Evolutionary conservation across 2,113 vertebrate species (phyloP), one percentile per base, ranked within the genome.

Genomic region (Jacana jacana): DNA sequence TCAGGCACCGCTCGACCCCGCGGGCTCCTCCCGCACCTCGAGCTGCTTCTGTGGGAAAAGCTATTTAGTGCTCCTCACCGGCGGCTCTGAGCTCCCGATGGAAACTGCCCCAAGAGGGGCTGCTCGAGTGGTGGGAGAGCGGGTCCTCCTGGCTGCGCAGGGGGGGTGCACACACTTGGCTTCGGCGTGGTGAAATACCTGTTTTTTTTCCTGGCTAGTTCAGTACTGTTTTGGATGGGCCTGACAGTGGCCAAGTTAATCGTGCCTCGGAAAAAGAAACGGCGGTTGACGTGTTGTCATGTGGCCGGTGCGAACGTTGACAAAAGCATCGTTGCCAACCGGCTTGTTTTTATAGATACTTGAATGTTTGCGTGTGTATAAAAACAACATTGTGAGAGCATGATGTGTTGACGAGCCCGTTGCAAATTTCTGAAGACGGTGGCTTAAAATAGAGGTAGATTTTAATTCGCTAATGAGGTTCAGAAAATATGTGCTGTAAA

Each of bases 311-410:
- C 19, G 46, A 44, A 18, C 4, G 2, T 9, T 35, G 64, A 9
- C 30, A 20, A 30, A 37, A 40, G 44, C 5, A 0, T 73, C 44
- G 24, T 31, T 72, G n/a, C 33, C 42, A 37, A 2, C 49, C 23
- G 17, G 31, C 6, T 46, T 63, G 63, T 44, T 17, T 11, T 5
- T 66, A 3, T 37, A 5, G 16, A 2, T 35, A 12, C 52, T 1
- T 10, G 1, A 3, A 3, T 37, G 10, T n/a, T 6, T 37, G 37
- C 27, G 9, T 40, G 0, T 27, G 3, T 35, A 4, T 69, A 55
- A 55, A 80, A 88, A 40, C 40, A 79, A 61, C 9, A 2, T 28
- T 16, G 24, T 51, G 63, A 5, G 58, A 61, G 81, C 55, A 11
- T 30, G 42, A 49, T 44, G 69, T 70, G 69, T 91, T 88, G 78